Conservation (phyloP, 2,113 vertebrate species). For the Ageneiosus marmoratus region DNA sequence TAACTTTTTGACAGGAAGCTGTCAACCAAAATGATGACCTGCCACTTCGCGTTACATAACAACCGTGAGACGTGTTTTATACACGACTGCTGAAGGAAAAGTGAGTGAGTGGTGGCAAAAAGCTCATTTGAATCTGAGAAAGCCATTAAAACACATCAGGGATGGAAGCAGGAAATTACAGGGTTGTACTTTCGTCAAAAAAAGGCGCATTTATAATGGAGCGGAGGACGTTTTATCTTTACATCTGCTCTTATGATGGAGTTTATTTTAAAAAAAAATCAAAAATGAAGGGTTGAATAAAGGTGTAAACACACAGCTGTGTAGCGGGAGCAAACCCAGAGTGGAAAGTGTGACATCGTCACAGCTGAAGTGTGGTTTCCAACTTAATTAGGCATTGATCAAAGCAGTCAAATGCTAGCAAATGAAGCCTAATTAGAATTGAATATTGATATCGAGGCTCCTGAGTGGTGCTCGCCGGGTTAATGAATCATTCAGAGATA, state of each 20-base stretch:
- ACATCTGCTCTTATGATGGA: constrained; percentile 29
- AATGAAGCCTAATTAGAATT: constrained; percentile 51
- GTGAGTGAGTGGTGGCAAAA: constrained; percentile 28
- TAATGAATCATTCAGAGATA: constrained; percentile 64
- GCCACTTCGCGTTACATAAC: constrained; percentile 60
- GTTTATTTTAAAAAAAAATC: not conserved
- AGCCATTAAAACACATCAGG: constrained; percentile 39
- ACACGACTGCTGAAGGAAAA: not conserved
- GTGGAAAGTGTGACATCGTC: constrained; percentile 23
- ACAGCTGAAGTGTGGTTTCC: not conserved
- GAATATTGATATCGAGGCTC: constrained; percentile 39
- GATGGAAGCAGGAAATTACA: constrained; percentile 46
- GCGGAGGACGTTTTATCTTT: constrained; percentile 57
- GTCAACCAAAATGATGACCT: constrained; percentile 34
- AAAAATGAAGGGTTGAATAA: constrained; percentile 36
- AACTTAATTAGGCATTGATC: constrained; percentile 38
- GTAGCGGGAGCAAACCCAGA: constrained; percentile 43
- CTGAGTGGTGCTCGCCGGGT: constrained; percentile 12
- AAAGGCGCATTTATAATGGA: constrained; percentile 2
- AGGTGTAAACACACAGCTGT: constrained; percentile 51
- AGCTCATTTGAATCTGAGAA: constrained; percentile 38
- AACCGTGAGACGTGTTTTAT: not conserved
- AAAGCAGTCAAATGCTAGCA: constrained; percentile 45
- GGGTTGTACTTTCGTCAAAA: constrained; percentile 4
- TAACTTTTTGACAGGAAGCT: constrained; percentile 62